phyloP scores from a whole-genome alignment of 1,140 invertebrate genomes.

The Platorchestia sp. region DNA sequence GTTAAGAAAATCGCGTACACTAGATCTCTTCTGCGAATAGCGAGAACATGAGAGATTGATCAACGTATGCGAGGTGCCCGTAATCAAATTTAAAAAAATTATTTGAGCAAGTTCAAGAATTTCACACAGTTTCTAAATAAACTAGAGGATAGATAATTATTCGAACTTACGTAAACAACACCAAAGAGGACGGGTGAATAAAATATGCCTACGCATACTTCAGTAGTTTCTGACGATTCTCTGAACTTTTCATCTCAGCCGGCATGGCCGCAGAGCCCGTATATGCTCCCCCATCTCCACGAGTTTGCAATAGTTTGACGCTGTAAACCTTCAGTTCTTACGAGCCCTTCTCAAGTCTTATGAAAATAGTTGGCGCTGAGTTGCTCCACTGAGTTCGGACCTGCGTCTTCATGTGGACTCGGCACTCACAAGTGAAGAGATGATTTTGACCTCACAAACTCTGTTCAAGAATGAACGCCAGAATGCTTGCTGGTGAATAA shows the following conservation, averaged over 20 bases:
- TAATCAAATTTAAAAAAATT: too few relatives aligned
- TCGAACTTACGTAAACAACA: background rate
- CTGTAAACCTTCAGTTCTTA: slow-evolving; percentile 48
- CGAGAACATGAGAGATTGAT: background rate
- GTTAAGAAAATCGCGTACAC: too few relatives aligned
- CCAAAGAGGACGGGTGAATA: background rate
- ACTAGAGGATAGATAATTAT: background rate
- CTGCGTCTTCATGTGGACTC: slow-evolving; percentile 29
- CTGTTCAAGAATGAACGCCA: background rate
- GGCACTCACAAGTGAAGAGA: background rate
- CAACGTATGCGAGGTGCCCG: background rate
- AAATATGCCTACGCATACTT: background rate
- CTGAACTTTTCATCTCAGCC: background rate
- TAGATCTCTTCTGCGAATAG: background rate
- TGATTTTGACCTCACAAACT: background rate
- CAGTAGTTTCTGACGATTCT: background rate
- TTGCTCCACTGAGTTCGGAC: background rate
- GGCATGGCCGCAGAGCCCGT: background rate
- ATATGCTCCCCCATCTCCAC: background rate
- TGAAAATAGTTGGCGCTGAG: slow-evolving; percentile 42
- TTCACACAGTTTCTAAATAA: background rate
- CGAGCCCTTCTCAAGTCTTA: slow-evolving; percentile 35
- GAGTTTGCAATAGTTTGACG: slow-evolving; percentile 50
- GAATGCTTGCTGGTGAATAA: background rate
- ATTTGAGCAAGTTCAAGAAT: background rate